phyloP scores from a whole-genome alignment of 2,797 vertebrate species.

The Pipistrellus nathusii region DNA sequence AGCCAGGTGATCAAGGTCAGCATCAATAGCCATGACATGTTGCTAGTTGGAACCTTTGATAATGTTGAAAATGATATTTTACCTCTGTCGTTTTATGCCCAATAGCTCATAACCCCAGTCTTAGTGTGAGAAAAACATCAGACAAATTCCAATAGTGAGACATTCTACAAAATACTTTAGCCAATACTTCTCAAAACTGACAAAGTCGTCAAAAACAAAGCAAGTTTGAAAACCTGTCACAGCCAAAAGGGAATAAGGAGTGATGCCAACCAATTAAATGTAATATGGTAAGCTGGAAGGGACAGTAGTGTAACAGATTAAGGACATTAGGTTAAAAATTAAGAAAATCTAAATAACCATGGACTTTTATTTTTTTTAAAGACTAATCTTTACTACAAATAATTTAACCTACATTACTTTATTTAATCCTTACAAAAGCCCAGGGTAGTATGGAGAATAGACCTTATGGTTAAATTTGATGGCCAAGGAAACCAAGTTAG shows the following conservation, averaged over 20 bases:
- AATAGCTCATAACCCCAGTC: not conserved
- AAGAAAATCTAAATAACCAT: not conserved
- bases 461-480: not conserved
- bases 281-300: not conserved
- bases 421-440: not conserved
- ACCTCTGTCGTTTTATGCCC: not conserved
- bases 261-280: rapidly evolving
- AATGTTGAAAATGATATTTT: not conserved
- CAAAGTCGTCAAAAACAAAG: not conserved
- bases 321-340: not conserved
- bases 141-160: not conserved
- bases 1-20: not conserved
- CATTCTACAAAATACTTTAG: not conserved
- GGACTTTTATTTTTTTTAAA: not conserved
- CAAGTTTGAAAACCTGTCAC: not conserved
- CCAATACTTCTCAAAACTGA: not conserved
- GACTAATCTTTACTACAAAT: not conserved
- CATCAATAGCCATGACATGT: not conserved
- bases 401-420: not conserved
- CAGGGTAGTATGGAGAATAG: not conserved
- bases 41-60: too few relatives aligned
- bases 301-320: not conserved
- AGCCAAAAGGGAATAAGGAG: not conserved
- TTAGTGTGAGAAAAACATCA: not conserved
- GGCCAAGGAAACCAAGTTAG: not conserved